Base-by-base conservation (phyloP, 2,797 vertebrate genomes). In the Hoplostethus atlanticus region DNA sequence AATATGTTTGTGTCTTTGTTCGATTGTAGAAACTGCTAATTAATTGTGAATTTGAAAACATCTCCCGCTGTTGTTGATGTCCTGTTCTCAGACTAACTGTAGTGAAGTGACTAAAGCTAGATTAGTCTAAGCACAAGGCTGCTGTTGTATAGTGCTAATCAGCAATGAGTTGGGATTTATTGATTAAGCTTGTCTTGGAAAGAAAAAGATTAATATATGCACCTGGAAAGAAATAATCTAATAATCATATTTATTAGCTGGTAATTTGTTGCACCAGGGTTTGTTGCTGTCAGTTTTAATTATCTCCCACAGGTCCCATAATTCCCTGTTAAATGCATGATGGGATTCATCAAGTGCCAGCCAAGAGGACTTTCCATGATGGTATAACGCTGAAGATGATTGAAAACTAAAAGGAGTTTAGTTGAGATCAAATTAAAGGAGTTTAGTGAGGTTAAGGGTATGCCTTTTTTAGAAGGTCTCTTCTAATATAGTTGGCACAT, bases 191-290 rank as follows among this genome's bases (percentile, higher is more conserved):
- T 51, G 6, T 51, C n/a, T 25, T 25, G 9, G n/a, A 17, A 25
- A 25, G 48, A 40, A 28, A 5, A 63, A 44, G 17, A 13, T 48
- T 50, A 38, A 11, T 38, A 34, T 52, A 59, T 9, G 51, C 47
- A 68, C 71, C 76, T 75, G 42, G 52, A 83, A 81, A 82, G 73
- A 73, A 89, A 85, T 83, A 5, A 77, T 81, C 42, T 80, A 77
- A 84, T 87, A 77, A 84, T 87, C 75, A 68, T 80, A 85, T 88
- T 91, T 80, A 83, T 91, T 79, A 85, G 68, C 68, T 81, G 48
- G 71, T 92, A 93, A 92, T 92, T 21, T 89, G 82, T 73, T 62
- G 53, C 88, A 89, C 46, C 88, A 89, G 85, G 79, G 84, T 91
- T 72, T 79, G 63, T 70, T 84, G 63, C 78, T 66, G 77, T 76